A percentile compares a stretch with the other conserved stretches of the same genome.
Evolutionary conservation across 2,113 vertebrate species (phyloP).

Genomic region (Lophochroa leadbeateri): DNA sequence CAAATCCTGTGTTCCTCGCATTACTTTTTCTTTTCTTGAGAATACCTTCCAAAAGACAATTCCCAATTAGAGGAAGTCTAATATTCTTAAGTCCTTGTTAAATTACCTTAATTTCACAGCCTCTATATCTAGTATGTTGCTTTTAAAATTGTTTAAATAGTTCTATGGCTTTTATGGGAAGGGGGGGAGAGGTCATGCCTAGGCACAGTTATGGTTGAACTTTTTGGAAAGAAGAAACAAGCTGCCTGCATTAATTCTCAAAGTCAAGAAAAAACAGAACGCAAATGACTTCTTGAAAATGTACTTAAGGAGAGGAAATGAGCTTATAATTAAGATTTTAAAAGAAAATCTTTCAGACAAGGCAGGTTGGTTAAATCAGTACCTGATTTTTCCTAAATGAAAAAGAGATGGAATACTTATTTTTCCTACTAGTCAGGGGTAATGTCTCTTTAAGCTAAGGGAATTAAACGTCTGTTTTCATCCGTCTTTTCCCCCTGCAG

Average conservation of each 20-base stretch:
- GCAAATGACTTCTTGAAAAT: not conserved
- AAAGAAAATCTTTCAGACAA: slow-evolving; percentile 35
- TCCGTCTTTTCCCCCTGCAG: slow-evolving; percentile 58
- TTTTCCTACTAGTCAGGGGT: slow-evolving; percentile 62
- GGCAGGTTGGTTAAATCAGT: slow-evolving; percentile 1
- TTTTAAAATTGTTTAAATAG: not conserved
- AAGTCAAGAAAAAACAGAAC: not conserved
- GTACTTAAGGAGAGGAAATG: not conserved
- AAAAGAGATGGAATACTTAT: slow-evolving; percentile 25
- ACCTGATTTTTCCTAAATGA: slow-evolving; percentile 22
- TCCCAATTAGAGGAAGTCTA: not conserved
- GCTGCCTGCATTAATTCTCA: not conserved
- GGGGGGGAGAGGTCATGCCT: not conserved
- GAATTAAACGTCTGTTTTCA: slow-evolving; percentile 76
- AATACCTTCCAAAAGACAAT: not conserved
- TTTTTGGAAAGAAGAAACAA: not conserved
- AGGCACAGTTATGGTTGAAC: not conserved
- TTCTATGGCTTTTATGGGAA: not conserved
- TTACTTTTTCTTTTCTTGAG: not conserved
- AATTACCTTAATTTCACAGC: not conserved
- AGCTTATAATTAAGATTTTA: not conserved
- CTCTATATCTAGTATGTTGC: not conserved
- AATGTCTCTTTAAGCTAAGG: slow-evolving; percentile 66
- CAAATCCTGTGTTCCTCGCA: not conserved
- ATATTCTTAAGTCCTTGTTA: not conserved